Evolutionary conservation across 2,113 vertebrate species (phyloP).

Genomic region (Zosterops japonicus): DNA sequence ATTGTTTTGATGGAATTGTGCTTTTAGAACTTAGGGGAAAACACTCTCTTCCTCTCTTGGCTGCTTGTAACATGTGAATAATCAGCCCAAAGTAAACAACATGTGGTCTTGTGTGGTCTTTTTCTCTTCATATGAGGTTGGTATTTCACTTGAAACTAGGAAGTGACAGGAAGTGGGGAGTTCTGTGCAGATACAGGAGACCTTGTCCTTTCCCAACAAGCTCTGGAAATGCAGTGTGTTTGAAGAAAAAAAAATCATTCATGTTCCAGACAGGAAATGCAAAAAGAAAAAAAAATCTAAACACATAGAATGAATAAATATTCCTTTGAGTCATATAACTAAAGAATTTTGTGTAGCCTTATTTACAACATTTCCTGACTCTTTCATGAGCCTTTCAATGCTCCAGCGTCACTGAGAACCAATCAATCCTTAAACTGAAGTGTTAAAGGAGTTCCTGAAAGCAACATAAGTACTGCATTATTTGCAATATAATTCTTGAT

Average conservation of each 20-base stretch:
- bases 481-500: not conserved
- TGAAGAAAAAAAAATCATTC: not conserved
- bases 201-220: not conserved
- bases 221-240: not conserved
- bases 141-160: not conserved
- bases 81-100: slow-evolving; percentile 51
- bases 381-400: not conserved
- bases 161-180: not conserved
- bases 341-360: not conserved
- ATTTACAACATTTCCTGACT: not conserved
- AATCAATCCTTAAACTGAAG: not conserved
- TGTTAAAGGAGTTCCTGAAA: not conserved
- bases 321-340: not conserved
- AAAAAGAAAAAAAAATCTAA: not conserved
- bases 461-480: not conserved
- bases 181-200: not conserved
- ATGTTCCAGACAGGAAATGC: not conserved
- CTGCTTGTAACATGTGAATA: slow-evolving; percentile 1
- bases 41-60: slow-evolving; percentile 4
- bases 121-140: not conserved
- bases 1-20: not conserved
- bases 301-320: not conserved
- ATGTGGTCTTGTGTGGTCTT: slow-evolving; percentile 48
- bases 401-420: fast-evolving
- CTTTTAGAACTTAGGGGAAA: not conserved